Evolutionary conservation across 2,113 vertebrate species (phyloP).

Genomic region (Sclerurus mexicanus): DNA sequence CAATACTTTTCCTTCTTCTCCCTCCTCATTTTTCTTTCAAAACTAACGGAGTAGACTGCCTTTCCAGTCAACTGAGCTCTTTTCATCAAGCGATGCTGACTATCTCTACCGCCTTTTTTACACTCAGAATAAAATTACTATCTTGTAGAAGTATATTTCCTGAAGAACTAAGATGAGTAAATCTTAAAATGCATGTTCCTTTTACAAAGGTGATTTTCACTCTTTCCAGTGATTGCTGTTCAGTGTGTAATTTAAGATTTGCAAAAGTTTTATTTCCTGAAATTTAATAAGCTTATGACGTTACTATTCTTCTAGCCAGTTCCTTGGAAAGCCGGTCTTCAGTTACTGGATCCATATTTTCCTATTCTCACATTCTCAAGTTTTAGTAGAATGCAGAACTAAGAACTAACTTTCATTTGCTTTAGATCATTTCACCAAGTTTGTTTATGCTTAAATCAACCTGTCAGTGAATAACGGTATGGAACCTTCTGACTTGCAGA

Average conservation of each 20-base stretch:
- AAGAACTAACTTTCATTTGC: background rate
- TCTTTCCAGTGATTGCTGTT: background rate
- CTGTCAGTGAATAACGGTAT: background rate
- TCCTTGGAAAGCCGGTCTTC: background rate
- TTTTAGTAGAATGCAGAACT: background rate
- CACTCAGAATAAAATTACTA: background rate
- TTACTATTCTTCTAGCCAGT: background rate
- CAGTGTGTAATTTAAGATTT: background rate
- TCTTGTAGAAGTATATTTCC: background rate
- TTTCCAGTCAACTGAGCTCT: background rate
- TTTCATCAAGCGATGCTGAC: background rate
- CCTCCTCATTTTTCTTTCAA: background rate
- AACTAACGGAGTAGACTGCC: background rate
- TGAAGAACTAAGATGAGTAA: background rate
- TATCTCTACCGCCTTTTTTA: background rate
- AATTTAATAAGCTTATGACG: background rate
- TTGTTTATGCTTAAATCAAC: background rate
- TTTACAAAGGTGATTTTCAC: background rate
- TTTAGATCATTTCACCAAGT: background rate
- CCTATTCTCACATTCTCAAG: slow-evolving; percentile 10
- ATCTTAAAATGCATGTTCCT: background rate
- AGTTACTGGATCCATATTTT: background rate
- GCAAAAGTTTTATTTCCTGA: background rate
- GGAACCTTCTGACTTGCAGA: background rate
- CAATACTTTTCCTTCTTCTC: background rate